A percentile compares a stretch with the other conserved stretches of the same genome.
phyloP scores from a whole-genome alignment of 2,797 vertebrate species.

The Cichlasoma orientale region DNA sequence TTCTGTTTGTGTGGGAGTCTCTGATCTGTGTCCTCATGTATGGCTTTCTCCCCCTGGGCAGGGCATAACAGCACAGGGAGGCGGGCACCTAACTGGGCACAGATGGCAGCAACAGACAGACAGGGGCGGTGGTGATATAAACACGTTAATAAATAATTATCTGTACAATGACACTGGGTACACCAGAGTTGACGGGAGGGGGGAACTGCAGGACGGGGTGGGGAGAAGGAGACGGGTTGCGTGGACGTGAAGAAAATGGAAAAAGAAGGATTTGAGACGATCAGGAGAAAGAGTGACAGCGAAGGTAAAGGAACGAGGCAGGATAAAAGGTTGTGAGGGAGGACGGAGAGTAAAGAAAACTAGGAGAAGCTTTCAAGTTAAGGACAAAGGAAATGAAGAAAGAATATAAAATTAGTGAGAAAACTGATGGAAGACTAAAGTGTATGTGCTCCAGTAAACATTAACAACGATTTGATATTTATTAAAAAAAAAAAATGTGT shows the following conservation, averaged over 20 bases:
- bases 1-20: slow-evolving; percentile 54
- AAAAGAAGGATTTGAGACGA: slow-evolving; percentile 31
- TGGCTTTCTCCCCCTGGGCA: slow-evolving; percentile 63
- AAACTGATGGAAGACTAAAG: slow-evolving; percentile 1
- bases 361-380: slow-evolving; percentile 10
- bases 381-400: slow-evolving; percentile 22
- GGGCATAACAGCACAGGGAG: slow-evolving; percentile 68
- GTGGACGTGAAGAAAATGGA: slow-evolving; percentile 15
- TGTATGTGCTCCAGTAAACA: slow-evolving; percentile 10
- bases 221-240: slow-evolving; percentile 21
- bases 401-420: not conserved
- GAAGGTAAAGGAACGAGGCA: slow-evolving; percentile 32
- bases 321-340: not conserved
- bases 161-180: slow-evolving; percentile 71
- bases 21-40: slow-evolving; percentile 63
- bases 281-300: slow-evolving; percentile 30
- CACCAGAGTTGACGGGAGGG: slow-evolving; percentile 26
- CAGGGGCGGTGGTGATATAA: slow-evolving; percentile 60
- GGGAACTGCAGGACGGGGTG: slow-evolving; percentile 39
- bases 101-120: slow-evolving; percentile 77
- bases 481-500: not conserved
- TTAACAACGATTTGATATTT: not conserved
- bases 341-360: slow-evolving; percentile 5
- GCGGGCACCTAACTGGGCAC: slow-evolving; percentile 75
- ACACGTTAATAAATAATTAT: slow-evolving; percentile 78